phyloP scores from a whole-genome alignment of 2,888 invertebrate genomes.

The Listrodromus nycthemerus region DNA sequence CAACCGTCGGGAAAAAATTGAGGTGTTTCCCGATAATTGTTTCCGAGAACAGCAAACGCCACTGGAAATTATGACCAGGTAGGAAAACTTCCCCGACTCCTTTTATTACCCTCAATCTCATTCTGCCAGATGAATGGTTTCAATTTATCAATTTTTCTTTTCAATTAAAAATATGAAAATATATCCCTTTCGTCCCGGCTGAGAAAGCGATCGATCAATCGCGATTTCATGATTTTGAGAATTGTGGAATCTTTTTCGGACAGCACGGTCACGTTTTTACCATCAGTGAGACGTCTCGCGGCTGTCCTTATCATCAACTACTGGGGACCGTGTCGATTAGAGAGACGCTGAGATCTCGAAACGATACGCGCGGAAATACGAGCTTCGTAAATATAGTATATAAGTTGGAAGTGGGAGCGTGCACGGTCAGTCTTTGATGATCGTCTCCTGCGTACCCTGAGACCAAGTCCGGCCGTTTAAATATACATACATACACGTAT shows the following conservation, averaged over 20 bases:
- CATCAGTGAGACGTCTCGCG: conserved; percentile 22
- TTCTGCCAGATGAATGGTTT: not conserved
- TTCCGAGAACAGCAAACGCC: not conserved
- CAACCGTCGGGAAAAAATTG: not conserved
- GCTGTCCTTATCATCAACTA: conserved; percentile 50
- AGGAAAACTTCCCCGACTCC: not conserved
- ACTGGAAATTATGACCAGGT: not conserved
- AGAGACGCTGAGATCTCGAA: conserved; percentile 45
- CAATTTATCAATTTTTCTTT: not conserved
- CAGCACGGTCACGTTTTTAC: conserved; percentile 32
- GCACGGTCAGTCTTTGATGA: conserved; percentile 58
- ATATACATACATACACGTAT: conserved; percentile 7
- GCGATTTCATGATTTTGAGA: not conserved
- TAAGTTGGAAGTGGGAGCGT: conserved; percentile 49
- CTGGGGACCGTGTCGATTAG: conserved; percentile 51
- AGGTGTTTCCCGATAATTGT: not conserved
- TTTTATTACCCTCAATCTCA: not conserved
- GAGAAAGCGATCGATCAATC: not conserved
- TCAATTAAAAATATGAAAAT: not conserved
- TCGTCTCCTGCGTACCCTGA: conserved; percentile 49
- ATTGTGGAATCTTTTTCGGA: not conserved
- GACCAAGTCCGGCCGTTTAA: not conserved
- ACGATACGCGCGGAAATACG: conserved; percentile 51
- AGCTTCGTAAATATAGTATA: conserved; percentile 54
- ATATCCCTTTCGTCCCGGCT: not conserved